phyloP scores from a whole-genome alignment of 2,113 vertebrate species.

The Megaceryle maxima region DNA sequence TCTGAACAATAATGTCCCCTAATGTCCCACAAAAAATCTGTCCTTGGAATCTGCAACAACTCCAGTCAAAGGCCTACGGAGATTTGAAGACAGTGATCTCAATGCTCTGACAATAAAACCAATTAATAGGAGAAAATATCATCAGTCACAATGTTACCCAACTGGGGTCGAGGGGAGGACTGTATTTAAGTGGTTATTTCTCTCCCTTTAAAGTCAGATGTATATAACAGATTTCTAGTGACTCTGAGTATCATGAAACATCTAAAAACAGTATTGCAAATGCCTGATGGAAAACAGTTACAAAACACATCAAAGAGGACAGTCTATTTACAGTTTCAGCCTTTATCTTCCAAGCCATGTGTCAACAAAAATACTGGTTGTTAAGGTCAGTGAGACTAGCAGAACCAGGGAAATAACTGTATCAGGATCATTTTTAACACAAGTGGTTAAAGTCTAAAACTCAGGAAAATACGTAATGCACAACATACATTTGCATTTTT shows the following conservation, averaged over 20 bases:
- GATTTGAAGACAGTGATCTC: neutral
- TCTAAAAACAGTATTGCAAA: conserved; percentile 36
- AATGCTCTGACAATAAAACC: neutral
- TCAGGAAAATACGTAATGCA: neutral
- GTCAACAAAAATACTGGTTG: neutral
- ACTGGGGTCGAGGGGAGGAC: fast-evolving
- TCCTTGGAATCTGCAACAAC: neutral
- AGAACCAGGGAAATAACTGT: neutral
- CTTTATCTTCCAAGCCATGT: conserved; percentile 36
- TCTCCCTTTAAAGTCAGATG: neutral
- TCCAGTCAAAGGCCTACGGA: neutral
- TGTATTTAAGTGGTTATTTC: neutral
- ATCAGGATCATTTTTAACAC: neutral
- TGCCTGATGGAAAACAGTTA: neutral
- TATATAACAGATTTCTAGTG: neutral
- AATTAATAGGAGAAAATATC: neutral
- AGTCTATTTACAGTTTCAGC: neutral
- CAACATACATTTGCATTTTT: neutral
- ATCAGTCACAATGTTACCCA: neutral
- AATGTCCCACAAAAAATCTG: neutral
- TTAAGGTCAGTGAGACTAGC: neutral
- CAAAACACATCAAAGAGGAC: conserved; percentile 22
- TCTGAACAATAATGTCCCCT: neutral
- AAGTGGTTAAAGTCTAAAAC: neutral
- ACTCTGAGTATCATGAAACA: neutral